Evolutionary conservation across 2,888 invertebrate species (phyloP), one percentile per base, ranked within the genome.

Genomic region (Chaitophorus viminalis): DNA sequence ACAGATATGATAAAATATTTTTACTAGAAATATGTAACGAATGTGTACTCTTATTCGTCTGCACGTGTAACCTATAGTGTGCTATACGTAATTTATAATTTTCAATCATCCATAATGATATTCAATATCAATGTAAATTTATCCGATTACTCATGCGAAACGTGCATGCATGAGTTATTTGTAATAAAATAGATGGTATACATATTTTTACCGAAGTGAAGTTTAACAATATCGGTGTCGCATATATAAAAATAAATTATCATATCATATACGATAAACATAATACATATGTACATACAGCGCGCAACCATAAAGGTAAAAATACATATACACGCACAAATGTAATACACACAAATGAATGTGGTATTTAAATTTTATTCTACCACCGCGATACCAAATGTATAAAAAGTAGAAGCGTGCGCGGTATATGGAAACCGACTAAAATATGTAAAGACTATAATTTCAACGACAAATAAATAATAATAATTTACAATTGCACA

Each of bases 41-140:
- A 84, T 75, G 21, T 9, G 9, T 54, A 18, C 29, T 8, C 46
- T 36, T 39, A 39, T n/a, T 8, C 46, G 31, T 76, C 39, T 60
- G 14, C 14, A n/a, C 18, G 18, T 21, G 11, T 29, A 68, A 36
- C 6, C 4, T 36, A 36, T 36, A 4, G 9, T n/a, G 9, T 65
- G 21, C 29, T n/a, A 25, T 14, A 76, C 29, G 31, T 39, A 39
- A 77, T 54, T 78, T 25, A 77, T 81, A 74, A 81, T 79, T 81
- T 87, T 81, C 74, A 75, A 74, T 75, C 65, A n/a, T 74, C 52
- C 11, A 52, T 70, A 36, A 72, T 65, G 25, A 65, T 87, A 87
- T 81, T 87, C 81, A 87, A 87, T 87, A 74, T 81, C n/a, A 6
- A 74, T 74, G 87, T 39, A 81, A 72, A 79, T 81, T n/a, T 74